Evolutionary conservation across 2,888 invertebrate species (phyloP), one percentile per base, ranked within the genome.

Genomic region (Trileptium ribeirensis): DNA sequence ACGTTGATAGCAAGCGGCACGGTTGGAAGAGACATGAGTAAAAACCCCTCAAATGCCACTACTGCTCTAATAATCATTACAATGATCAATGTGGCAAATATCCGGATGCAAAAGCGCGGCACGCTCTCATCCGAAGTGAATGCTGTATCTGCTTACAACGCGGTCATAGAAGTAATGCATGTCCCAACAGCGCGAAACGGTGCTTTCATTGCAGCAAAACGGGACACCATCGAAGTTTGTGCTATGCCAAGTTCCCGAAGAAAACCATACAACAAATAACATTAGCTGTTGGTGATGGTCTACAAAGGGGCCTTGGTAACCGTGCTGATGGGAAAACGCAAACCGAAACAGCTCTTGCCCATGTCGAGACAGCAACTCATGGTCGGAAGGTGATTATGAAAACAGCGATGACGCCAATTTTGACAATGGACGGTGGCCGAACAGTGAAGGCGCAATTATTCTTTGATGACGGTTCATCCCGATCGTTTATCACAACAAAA

Each of bases 181-280:
- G 77, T 75, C 77, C 34, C 36, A n/a, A n/a, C n/a, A 34, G 37
- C 3, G 2, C n/a, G 15, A 34, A 38, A 2, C 34, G 8, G 24
- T 75, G 77, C 37, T 75, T 75, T 39, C 36, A 75, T n/a, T 75
- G 77, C 77, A 75, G 36, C 8, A 36, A 75, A 39, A 33, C 77
- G 34, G n/a, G 3, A 38, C 77, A 75, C n/a, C 77, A 75, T 38
- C 36, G 77, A 29, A 75, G 77, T 38, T 15, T 75, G 39, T 75
- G 77, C 77, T n/a, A 37, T 33, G 2, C n/a, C 38, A 24, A 75
- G 39, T 75, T 75, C 39, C 8, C 8, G 51, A 8, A 8, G 24
- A 24, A 51, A 51, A 24, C 51, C 51, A 15, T 24, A 8, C 8
- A 51, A 24, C 24, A 8, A 8, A 24, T 15, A 51, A 24, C 51